These are phyloP conservation scores for Manduca sexta DNA, from an alignment of 1,140 invertebrate species.

Conservation along the genomic window DNA sequence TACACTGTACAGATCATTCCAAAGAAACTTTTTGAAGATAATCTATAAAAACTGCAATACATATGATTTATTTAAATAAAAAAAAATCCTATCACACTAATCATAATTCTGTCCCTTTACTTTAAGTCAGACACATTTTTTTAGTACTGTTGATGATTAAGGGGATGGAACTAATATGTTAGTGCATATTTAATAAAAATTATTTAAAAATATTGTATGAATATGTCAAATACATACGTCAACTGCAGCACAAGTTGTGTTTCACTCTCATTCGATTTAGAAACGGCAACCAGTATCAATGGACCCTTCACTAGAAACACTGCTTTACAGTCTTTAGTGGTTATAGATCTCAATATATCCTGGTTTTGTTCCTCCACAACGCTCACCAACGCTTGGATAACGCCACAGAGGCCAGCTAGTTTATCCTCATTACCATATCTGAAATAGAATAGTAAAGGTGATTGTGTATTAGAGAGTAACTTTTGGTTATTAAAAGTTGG, in stretches of 20 bases:
- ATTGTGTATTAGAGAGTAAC: slow-evolving; percentile 5
- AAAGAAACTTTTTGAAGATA: too few relatives aligned
- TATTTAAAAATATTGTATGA: too few relatives aligned
- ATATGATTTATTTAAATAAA: too few relatives aligned
- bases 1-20: too few relatives aligned
- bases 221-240: slow-evolving; percentile 76
- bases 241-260: slow-evolving; percentile 89
- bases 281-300: slow-evolving; percentile 92
- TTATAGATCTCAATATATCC: slow-evolving; percentile 89
- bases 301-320: slow-evolving; percentile 2
- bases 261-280: slow-evolving; percentile 87
- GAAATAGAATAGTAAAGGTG: slow-evolving; percentile 30
- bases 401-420: slow-evolving; percentile 93
- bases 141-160: too few relatives aligned
- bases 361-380: slow-evolving; percentile 88
- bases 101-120: too few relatives aligned
- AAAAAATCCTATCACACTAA: too few relatives aligned
- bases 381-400: slow-evolving; percentile 96
- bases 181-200: too few relatives aligned
- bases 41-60: too few relatives aligned
- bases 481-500: not conserved
- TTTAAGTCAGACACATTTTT: too few relatives aligned
- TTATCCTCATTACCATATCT: slow-evolving; percentile 95
- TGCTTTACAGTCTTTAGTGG: slow-evolving; percentile 5
- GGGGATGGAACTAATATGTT: too few relatives aligned